A percentile compares a stretch with the other conserved stretches of the same genome.
Evolutionary conservation across 2,888 invertebrate genomes (phyloP).

Genomic region (Epirrhoe alternata): DNA sequence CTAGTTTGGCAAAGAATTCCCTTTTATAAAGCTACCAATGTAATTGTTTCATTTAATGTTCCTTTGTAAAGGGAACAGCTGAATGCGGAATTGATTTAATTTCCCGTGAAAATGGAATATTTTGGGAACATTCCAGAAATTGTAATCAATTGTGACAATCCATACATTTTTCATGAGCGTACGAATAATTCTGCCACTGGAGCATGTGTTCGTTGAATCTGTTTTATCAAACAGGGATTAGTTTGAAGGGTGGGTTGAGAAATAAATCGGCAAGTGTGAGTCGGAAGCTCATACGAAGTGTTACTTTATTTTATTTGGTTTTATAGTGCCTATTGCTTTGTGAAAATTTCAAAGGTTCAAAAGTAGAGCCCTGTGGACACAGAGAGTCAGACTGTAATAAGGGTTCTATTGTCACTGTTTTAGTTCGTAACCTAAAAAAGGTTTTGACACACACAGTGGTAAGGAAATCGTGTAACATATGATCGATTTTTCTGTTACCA

Average conservation of each 20-base stretch:
- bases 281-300: no score
- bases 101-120: slow-evolving; percentile 14
- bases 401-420: no score
- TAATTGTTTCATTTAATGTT: not conserved
- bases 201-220: slow-evolving; percentile 17
- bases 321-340: no score
- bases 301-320: no score
- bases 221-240: slow-evolving; percentile 20
- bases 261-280: not conserved
- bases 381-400: no score
- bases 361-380: no score
- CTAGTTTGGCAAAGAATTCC: not conserved
- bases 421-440: no score
- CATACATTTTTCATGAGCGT: slow-evolving; percentile 32
- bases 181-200: slow-evolving; percentile 20
- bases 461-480: no score
- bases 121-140: slow-evolving; percentile 11
- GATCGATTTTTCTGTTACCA: no score
- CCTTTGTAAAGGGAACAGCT: not conserved
- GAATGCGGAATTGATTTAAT: slow-evolving; percentile 10
- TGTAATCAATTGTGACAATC: slow-evolving; percentile 24
- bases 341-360: no score
- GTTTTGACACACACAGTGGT: no score
- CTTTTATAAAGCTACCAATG: not conserved
- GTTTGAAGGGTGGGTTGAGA: not conserved